Evolutionary conservation across 2,113 vertebrate species (phyloP), one percentile per base, ranked within the genome.

Genomic region (Phocoena phocoena): DNA sequence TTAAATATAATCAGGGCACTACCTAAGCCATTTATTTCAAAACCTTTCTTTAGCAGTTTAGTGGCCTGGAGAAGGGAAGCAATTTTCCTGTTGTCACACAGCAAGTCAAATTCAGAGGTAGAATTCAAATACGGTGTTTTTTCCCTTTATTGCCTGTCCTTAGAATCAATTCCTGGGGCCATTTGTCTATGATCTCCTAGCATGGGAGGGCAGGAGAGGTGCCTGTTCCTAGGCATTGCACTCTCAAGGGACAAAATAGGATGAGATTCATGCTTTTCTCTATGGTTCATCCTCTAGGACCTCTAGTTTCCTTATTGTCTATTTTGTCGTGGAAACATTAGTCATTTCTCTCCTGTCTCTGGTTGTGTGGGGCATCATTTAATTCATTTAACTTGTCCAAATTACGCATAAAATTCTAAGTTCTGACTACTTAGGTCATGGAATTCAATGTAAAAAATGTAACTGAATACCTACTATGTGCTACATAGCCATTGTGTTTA

Each of bases 381-480:
- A n/a, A 60, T 85, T 84, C 36, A 87, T 76, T 96, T 76, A 4
- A 86, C 47, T 93, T 94, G 26, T 55, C 21, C 84, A 87, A 60
- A 86, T 83, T 36, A 0, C 23, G 5, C 3, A 10, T 11, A 15
- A 0, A 58, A 7, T 62, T 86, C 31, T 74, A n/a, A 70, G 33
- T 73, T 50, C 41, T 90, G 73, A 65, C 26, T 50, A 71, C n/a
- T 73, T 88, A 33, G 53, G 53, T 95, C 76, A 36, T 31, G 26
- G 17, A 38, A 89, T 81, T 96, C 20, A 47, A 11, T 1, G 5
- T 31, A 62, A 33, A 65, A 33, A 71, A 0, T 3, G n/a, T 38
- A 41, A 50, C 0, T 53, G 6, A 88, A 77, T 18, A 62, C 90
- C 87, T 94, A 96, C 90, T 93, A 65, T 0, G 14, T 47, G 70